Percentiles rank a stretch among this genome's conserved stretches.
Conservation (phyloP, 2,888 invertebrate species). For the Hirudinaria manillensis region DNA sequence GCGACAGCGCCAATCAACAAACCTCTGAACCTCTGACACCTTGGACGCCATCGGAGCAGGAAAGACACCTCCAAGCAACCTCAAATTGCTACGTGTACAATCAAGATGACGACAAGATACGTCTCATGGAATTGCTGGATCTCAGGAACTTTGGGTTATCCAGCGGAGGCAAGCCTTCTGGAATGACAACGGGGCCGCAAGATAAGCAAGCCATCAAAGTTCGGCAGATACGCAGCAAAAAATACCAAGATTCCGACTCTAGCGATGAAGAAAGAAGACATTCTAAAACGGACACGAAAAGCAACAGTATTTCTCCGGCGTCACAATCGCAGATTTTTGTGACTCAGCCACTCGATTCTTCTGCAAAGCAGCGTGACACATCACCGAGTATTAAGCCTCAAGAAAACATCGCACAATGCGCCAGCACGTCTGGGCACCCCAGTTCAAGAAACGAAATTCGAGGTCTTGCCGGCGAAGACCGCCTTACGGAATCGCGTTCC, state of each 20-base stretch:
- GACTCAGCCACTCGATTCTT: background rate
- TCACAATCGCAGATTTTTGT: background rate
- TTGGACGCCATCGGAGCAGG: conserved; percentile 25
- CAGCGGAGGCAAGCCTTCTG: conserved; percentile 3
- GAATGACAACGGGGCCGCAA: background rate
- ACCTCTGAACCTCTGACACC: conserved; percentile 10
- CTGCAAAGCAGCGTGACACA: background rate
- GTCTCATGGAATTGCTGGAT: conserved; percentile 27
- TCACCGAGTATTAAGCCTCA: background rate
- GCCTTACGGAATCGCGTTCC: background rate
- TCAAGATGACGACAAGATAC: conserved; percentile 22
- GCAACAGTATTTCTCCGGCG: conserved; percentile 6
- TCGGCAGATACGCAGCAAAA: conserved; percentile 28
- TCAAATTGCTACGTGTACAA: background rate
- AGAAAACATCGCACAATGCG: background rate
- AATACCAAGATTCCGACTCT: conserved; percentile 33
- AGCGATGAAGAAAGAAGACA: conserved; percentile 29
- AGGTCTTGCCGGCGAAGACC: background rate
- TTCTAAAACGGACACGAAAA: conserved; percentile 39
- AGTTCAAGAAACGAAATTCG: background rate
- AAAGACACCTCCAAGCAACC: conserved; percentile 24
- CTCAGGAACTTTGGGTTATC: conserved; percentile 18
- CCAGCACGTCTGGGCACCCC: background rate
- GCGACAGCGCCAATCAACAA: conserved; percentile 11
- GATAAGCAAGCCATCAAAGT: conserved; percentile 29